These are phyloP conservation scores for Megaceryle maxima DNA, from an alignment of 2,113 vertebrate species.

Conservation along the genomic window DNA sequence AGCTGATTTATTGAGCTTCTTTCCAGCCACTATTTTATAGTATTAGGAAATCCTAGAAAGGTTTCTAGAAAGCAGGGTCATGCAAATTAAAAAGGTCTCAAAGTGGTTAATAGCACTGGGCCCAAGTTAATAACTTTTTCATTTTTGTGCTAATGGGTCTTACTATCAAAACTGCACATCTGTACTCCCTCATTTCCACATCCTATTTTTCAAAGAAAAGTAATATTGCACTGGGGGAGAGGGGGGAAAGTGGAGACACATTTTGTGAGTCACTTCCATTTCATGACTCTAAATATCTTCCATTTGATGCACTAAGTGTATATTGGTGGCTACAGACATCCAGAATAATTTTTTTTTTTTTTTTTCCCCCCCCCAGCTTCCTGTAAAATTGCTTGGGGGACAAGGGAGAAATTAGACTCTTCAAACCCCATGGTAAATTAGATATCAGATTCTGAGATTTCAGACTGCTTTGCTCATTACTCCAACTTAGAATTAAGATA, in stretches of 20 bases:
- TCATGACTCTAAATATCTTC: background rate
- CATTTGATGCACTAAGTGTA: background rate
- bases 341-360: background rate
- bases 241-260: background rate
- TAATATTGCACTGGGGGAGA: background rate
- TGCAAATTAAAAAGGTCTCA: background rate
- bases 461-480: background rate
- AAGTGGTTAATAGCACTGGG: background rate
- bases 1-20: background rate
- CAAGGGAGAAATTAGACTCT: background rate
- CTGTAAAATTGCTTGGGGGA: background rate
- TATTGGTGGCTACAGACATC: background rate
- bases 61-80: background rate
- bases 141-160: slow-evolving; percentile 16
- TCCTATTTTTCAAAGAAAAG: background rate
- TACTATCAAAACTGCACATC: background rate
- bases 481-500: background rate
- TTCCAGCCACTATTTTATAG: background rate
- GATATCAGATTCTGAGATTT: background rate
- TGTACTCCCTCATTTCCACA: slow-evolving; percentile 5
- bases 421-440: background rate
- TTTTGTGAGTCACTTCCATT: slow-evolving; percentile 1
- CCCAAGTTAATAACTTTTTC: background rate
- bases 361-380: background rate
- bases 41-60: background rate